A percentile compares a stretch with the other conserved stretches of the same genome.
These are phyloP conservation scores for Allygus modestus DNA, from an alignment of 2,888 invertebrate genomes.

Conservation along the genomic window DNA sequence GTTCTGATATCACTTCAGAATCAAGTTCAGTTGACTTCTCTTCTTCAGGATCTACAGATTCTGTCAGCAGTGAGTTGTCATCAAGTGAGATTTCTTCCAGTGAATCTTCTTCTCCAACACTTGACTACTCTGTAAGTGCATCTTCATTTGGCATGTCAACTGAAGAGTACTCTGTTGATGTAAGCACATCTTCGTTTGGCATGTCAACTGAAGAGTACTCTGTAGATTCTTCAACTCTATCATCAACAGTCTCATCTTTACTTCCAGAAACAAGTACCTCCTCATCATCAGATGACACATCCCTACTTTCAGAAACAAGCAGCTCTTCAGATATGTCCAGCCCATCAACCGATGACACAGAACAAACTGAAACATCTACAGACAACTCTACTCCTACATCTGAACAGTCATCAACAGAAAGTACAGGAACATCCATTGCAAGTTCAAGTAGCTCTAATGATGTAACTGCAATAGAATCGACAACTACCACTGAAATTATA, in stretches of 20 bases:
- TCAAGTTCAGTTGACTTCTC: constrained; percentile 28
- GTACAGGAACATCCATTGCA: background rate
- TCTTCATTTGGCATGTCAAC: background rate
- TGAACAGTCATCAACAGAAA: constrained; percentile 58
- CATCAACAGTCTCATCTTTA: constrained; percentile 8
- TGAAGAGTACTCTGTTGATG: constrained; percentile 59
- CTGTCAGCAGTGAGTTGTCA: background rate
- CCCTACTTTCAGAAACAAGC: constrained; percentile 69
- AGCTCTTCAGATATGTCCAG: constrained; percentile 65
- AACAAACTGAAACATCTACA: constrained; percentile 65
- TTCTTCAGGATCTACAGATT: constrained; percentile 31
- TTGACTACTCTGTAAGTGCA: too few relatives aligned
- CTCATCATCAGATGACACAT: constrained; percentile 59
- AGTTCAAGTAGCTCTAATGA: constrained; percentile 40
- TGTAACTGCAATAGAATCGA: constrained; percentile 48
- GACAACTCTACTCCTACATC: constrained; percentile 59
- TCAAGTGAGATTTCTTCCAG: constrained; percentile 14
- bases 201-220: constrained; percentile 66
- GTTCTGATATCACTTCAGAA: constrained; percentile 34
- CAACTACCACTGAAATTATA: constrained; percentile 7
- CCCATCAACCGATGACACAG: constrained; percentile 49
- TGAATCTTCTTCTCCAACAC: background rate
- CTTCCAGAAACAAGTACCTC: background rate
- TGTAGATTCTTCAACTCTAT: background rate
- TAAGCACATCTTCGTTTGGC: constrained; percentile 46